Evolutionary conservation across 2,888 invertebrate species (phyloP).

Genomic region (Eristalis tenax): DNA sequence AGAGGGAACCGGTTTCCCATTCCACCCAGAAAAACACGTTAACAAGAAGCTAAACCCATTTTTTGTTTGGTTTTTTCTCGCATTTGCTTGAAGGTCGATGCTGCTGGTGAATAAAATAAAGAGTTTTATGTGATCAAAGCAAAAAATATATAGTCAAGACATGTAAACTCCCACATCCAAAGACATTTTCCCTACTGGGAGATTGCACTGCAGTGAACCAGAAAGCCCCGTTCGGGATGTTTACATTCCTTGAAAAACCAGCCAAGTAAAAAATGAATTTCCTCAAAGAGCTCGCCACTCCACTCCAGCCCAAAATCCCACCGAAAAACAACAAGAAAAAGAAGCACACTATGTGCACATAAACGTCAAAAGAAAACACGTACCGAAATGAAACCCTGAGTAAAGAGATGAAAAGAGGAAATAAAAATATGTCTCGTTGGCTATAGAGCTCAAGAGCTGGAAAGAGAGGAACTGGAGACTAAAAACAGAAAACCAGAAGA

Average conservation of each 20-base stretch:
- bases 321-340: conserved; percentile 36
- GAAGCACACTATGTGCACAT: conserved; percentile 29
- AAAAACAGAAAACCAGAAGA: conserved; percentile 27
- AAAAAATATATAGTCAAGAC: conserved; percentile 13
- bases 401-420: conserved; percentile 58
- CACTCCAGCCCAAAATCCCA: conserved; percentile 32
- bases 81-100: conserved; percentile 63
- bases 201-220: conserved; percentile 63
- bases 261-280: conserved; percentile 15
- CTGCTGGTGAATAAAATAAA: conserved; percentile 28
- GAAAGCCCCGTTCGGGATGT: conserved; percentile 66
- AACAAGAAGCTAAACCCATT: conserved; percentile 51
- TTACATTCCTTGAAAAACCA: conserved; percentile 54
- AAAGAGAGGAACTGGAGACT: conserved; percentile 17
- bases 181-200: conserved; percentile 30
- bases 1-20: conserved; percentile 56
- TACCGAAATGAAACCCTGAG: conserved; percentile 54
- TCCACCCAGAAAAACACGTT: conserved; percentile 54
- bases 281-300: conserved; percentile 1
- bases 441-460: conserved; percentile 27
- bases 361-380: conserved; percentile 58
- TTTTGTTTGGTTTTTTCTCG: conserved; percentile 17
- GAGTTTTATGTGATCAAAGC: conserved; percentile 3
- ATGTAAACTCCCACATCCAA: conserved; percentile 28
- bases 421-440: conserved; percentile 69